Percentiles rank a stretch among this genome's conserved stretches.
Evolutionary conservation across 2,888 invertebrate species (phyloP).

Genomic region (Steinernema hermaphroditum): DNA sequence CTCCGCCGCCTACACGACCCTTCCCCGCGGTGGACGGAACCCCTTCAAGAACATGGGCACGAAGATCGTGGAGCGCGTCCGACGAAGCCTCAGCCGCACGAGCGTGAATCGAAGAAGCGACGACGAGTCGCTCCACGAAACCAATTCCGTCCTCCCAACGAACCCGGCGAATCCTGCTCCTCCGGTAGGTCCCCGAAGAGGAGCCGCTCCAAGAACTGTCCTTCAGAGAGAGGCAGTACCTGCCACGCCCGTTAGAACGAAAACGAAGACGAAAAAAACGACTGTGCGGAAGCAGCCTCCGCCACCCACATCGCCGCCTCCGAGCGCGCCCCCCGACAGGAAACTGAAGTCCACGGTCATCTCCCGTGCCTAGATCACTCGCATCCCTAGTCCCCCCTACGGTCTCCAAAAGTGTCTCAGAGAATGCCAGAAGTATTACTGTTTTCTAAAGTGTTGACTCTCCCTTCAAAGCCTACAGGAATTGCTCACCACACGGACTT

Average conservation of each 20-base stretch:
- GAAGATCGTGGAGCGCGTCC: slow-evolving; percentile 58
- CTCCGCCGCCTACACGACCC: slow-evolving; percentile 39
- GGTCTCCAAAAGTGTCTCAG: slow-evolving; percentile 25
- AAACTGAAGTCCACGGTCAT: slow-evolving; percentile 21
- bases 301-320: slow-evolving; percentile 1
- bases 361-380: slow-evolving; percentile 6
- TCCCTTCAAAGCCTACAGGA: slow-evolving; percentile 12
- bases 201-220: no score
- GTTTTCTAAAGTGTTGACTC: neutral
- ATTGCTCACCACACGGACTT: slow-evolving; percentile 23
- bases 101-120: slow-evolving; percentile 34
- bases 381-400: neutral
- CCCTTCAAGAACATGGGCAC: slow-evolving; percentile 63
- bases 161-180: neutral
- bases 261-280: neutral
- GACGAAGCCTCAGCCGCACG: slow-evolving; percentile 51
- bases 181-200: no score
- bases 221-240: slow-evolving; percentile 10
- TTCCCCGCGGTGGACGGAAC: slow-evolving; percentile 53
- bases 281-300: neutral
- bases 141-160: neutral
- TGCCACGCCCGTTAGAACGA: slow-evolving; percentile 7
- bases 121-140: slow-evolving; percentile 12
- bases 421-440: slow-evolving; percentile 24
- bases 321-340: slow-evolving; percentile 15